A percentile compares a stretch with the other conserved stretches of the same genome.
These are phyloP conservation scores for Oxycera nigricornis DNA, from an alignment of 2,888 invertebrate species.

Conservation along the genomic window DNA sequence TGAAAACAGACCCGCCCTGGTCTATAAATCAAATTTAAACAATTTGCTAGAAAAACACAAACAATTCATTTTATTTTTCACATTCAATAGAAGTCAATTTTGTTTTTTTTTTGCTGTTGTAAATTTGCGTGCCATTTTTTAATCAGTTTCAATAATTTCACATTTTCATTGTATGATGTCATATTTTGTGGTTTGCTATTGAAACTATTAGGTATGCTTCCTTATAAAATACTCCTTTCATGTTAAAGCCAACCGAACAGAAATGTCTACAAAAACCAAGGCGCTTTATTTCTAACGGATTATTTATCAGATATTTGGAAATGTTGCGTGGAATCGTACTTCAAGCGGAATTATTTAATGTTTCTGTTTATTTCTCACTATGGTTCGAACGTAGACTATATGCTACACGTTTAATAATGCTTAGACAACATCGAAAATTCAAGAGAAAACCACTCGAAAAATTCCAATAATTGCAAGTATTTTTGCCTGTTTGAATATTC, in stretches of 20 bases:
- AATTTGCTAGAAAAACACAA: constrained; percentile 13
- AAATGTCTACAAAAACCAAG: background rate
- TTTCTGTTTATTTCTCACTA: background rate
- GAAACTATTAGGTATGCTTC: background rate
- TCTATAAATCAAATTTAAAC: background rate
- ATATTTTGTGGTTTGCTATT: background rate
- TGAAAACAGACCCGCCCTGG: no score
- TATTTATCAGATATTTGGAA: background rate
- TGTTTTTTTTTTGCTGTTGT: no score
- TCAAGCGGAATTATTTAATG: background rate
- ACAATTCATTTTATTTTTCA: constrained; percentile 2
- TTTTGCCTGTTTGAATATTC: constrained; percentile 13
- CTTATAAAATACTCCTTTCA: background rate
- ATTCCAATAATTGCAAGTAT: background rate
- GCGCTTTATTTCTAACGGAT: background rate
- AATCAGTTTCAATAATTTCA: constrained; percentile 2
- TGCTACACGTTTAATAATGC: background rate
- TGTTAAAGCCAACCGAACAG: background rate
- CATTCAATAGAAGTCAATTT: constrained; percentile 10
- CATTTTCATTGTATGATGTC: background rate
- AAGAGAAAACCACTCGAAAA: background rate
- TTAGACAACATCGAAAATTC: background rate
- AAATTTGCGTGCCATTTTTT: constrained; percentile 17
- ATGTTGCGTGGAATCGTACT: background rate
- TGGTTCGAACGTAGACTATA: background rate